Percentiles rank a stretch among this genome's conserved stretches.
Conservation (phyloP, 2,888 invertebrate genomes). For the Sesamia inferens region DNA sequence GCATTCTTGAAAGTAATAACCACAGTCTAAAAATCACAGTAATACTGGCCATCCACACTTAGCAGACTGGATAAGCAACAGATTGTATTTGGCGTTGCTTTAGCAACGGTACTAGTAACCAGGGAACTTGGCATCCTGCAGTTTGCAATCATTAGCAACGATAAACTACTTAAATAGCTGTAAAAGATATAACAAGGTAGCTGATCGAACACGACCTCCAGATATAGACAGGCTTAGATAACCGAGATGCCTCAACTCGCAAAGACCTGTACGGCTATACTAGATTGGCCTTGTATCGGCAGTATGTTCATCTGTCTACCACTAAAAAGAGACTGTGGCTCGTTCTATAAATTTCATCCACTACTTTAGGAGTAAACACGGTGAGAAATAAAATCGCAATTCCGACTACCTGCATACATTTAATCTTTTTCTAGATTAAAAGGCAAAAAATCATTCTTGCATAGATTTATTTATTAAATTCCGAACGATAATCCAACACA, state of each 20-base stretch:
- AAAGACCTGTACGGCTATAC: constrained; percentile 10
- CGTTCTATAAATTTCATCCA: background rate
- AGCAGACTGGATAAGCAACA: constrained; percentile 6
- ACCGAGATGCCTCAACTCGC: background rate
- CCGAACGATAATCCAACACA: background rate
- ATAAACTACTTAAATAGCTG: constrained; percentile 36
- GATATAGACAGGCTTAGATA: constrained; percentile 13
- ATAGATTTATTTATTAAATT: background rate
- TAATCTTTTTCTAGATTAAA: background rate
- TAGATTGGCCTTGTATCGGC: background rate
- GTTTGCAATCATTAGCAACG: constrained; percentile 43
- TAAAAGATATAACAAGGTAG: constrained; percentile 28
- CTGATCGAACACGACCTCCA: constrained; percentile 3
- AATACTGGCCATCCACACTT: constrained; percentile 8
- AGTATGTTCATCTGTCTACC: background rate
- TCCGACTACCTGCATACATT: background rate
- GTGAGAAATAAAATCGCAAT: background rate
- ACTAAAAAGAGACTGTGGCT: background rate
- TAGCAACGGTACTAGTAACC: constrained; percentile 36
- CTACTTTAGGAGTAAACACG: background rate
- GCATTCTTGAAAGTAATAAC: constrained; percentile 28
- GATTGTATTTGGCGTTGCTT: constrained; percentile 31
- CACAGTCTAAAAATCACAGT: too few species aligned
- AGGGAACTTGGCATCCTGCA: constrained; percentile 17
- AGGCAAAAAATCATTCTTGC: background rate